Conservation (phyloP, 2,888 invertebrate species). For the Mycogona germanica region DNA sequence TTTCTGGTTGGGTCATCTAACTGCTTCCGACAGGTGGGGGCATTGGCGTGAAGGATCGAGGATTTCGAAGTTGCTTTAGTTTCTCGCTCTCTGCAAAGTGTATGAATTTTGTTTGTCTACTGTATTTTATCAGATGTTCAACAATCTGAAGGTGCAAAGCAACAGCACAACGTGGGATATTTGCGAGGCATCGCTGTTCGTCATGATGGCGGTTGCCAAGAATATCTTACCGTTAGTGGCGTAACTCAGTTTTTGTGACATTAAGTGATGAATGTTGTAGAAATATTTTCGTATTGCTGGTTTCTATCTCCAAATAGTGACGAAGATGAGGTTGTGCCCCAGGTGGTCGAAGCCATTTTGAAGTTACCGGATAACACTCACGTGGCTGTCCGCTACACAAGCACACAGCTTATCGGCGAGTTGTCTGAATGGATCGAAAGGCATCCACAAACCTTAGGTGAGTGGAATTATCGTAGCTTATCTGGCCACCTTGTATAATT, state of each 20-base stretch:
- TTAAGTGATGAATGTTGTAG: no score
- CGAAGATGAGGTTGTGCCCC: slow-evolving; percentile 83
- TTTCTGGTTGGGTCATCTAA: slow-evolving; percentile 89
- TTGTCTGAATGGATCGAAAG: slow-evolving; percentile 89
- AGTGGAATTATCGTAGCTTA: no score
- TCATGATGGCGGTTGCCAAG: slow-evolving; percentile 91
- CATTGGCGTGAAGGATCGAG: no score
- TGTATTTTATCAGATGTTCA: slow-evolving; percentile 35
- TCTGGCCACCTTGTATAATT: no score
- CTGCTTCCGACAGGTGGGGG: slow-evolving; percentile 87
- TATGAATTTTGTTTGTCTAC: slow-evolving; percentile 19
- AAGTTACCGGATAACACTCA: slow-evolving; percentile 69
- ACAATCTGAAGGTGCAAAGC: slow-evolving; percentile 49
- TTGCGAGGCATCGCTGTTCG: slow-evolving; percentile 83
- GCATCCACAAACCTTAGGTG: slow-evolving; percentile 62
- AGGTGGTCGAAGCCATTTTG: slow-evolving; percentile 82
- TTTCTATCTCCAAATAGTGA: no score
- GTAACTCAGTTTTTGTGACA: not conserved
- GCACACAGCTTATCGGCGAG: slow-evolving; percentile 75
- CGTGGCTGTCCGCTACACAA: slow-evolving; percentile 76
- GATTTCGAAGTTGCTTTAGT: not conserved
- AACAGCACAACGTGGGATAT: slow-evolving; percentile 71
- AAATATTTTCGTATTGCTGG: not conserved
- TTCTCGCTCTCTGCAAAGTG: not conserved
- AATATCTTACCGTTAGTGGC: slow-evolving; percentile 76